Percentiles rank a stretch among this genome's conserved stretches.
phyloP scores from a whole-genome alignment of 2,113 vertebrate species.

The Sterna hirundo region DNA sequence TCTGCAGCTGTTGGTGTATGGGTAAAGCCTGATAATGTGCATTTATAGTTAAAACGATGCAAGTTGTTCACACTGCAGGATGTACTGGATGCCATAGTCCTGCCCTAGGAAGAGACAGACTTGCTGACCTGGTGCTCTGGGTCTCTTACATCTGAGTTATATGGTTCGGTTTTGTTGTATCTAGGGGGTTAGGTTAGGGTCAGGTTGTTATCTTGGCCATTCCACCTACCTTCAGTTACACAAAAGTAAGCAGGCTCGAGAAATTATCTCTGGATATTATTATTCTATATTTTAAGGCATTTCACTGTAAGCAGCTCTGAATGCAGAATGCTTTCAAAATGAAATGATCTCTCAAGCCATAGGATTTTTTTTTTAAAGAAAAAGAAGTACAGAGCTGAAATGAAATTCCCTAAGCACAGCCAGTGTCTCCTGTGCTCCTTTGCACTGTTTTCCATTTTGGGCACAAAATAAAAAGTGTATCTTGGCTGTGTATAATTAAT shows the following conservation, averaged over 20 bases:
- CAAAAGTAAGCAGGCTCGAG: not conserved
- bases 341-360: constrained; percentile 30
- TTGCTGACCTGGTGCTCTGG: not conserved
- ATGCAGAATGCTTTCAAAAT: constrained; percentile 40
- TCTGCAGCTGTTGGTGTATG: not conserved
- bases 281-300: constrained; percentile 40
- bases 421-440: constrained; percentile 6
- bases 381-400: constrained; percentile 14
- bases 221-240: not conserved
- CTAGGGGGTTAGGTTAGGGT: not conserved
- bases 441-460: constrained; percentile 40
- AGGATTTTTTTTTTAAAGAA: not conserved
- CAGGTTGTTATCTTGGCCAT: not conserved
- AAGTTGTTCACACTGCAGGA: not conserved
- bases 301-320: constrained; percentile 1
- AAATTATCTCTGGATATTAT: not conserved
- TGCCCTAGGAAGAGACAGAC: not conserved
- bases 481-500: constrained; percentile 76
- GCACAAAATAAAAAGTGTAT: constrained; percentile 47
- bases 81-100: not conserved
- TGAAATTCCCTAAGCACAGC: constrained; percentile 33
- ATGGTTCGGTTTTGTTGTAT: not conserved
- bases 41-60: not conserved
- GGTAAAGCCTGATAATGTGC: not conserved
- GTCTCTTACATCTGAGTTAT: not conserved